Conservation (phyloP, 2,888 invertebrate species). For the Sussaba pulchella region DNA sequence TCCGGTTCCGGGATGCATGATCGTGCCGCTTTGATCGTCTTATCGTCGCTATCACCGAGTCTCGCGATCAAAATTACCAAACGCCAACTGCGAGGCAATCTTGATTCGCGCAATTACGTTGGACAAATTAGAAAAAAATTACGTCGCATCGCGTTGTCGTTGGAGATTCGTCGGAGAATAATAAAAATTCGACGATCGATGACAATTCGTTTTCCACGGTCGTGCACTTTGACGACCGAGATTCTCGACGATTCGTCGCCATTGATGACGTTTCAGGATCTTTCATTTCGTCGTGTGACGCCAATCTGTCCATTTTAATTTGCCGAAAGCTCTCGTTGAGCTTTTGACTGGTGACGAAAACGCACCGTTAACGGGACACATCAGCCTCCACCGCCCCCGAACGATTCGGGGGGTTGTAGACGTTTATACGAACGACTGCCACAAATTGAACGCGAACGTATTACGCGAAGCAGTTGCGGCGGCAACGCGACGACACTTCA, state of each 20-base stretch:
- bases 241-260: slow-evolving; percentile 43
- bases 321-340: slow-evolving; percentile 42
- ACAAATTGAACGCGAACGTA: slow-evolving; percentile 12
- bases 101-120: no score
- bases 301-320: slow-evolving; percentile 66
- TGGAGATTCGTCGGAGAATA: not conserved
- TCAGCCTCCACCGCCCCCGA: no score
- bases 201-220: slow-evolving; percentile 16
- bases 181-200: slow-evolving; percentile 17
- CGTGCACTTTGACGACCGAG: slow-evolving; percentile 38
- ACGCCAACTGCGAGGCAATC: not conserved
- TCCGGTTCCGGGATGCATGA: slow-evolving; percentile 81
- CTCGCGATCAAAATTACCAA: slow-evolving; percentile 25
- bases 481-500: slow-evolving; percentile 50
- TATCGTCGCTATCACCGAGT: slow-evolving; percentile 11
- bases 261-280: slow-evolving; percentile 52
- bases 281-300: slow-evolving; percentile 44
- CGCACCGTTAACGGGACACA: slow-evolving; percentile 29
- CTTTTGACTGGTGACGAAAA: slow-evolving; percentile 47
- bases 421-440: not conserved
- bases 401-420: no score
- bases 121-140: slow-evolving; percentile 14
- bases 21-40: slow-evolving; percentile 43
- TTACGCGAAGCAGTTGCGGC: not conserved
- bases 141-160: not conserved